Evolutionary conservation across 2,888 invertebrate genomes (phyloP).

Genomic region (Scrobipalpa costella): DNA sequence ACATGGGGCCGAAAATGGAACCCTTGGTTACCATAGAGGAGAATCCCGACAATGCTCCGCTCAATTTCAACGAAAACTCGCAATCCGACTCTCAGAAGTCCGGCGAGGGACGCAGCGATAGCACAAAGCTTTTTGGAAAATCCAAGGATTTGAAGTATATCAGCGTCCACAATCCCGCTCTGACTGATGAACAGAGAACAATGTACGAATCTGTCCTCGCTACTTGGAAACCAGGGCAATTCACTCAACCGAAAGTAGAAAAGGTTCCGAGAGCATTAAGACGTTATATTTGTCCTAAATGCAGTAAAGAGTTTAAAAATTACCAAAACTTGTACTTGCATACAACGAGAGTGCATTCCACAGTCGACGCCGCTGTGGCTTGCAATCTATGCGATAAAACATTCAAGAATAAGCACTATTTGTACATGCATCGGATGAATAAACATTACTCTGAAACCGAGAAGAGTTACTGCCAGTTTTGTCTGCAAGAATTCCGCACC

Average conservation of each 20-base stretch:
- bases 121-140: background rate
- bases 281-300: constrained; percentile 67
- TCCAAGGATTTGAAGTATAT: constrained; percentile 58
- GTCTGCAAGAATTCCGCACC: constrained; percentile 69
- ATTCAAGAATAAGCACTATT: constrained; percentile 73
- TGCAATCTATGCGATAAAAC: constrained; percentile 72
- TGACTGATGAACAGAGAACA: constrained; percentile 68
- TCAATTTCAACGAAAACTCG: background rate
- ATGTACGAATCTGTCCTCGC: constrained; percentile 72
- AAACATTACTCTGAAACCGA: constrained; percentile 73
- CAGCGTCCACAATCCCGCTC: constrained; percentile 59
- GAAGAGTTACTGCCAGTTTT: constrained; percentile 71
- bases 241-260: constrained; percentile 20
- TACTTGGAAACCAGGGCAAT: constrained; percentile 65
- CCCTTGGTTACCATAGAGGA: constrained; percentile 14
- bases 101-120: background rate
- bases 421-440: constrained; percentile 77
- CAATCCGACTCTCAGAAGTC: background rate
- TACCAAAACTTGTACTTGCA: constrained; percentile 72
- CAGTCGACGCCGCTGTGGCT: constrained; percentile 67
- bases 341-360: constrained; percentile 69
- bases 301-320: constrained; percentile 72
- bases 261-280: constrained; percentile 36
- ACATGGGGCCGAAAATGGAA: constrained; percentile 18
- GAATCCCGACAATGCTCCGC: background rate